These are phyloP conservation scores for Electrophaes corylata DNA, from an alignment of 2,888 invertebrate genomes.

Conservation along the genomic window DNA sequence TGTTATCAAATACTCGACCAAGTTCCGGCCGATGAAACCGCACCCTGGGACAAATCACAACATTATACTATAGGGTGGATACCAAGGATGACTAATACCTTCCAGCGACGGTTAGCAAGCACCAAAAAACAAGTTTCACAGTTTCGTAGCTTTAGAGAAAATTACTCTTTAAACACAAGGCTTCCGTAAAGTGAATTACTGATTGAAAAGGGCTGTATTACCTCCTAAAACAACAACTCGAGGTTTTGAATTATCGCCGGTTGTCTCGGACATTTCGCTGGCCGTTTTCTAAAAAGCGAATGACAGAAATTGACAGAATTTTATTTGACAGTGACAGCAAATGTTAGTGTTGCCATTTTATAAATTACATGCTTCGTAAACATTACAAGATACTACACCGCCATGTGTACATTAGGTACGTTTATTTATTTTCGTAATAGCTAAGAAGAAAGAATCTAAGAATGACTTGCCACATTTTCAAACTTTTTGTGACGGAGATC, in stretches of 20 bases:
- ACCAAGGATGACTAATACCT: constrained; percentile 72
- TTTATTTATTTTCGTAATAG: too few species aligned
- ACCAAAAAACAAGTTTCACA: constrained; percentile 46
- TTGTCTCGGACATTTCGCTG: constrained; percentile 73
- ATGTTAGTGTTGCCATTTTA: constrained; percentile 33
- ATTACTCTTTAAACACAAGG: background rate
- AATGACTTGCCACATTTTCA: too few species aligned
- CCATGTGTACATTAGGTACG: too few species aligned
- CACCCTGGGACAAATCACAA: constrained; percentile 87
- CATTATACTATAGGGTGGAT: constrained; percentile 42
- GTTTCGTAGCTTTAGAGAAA: background rate
- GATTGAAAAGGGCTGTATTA: constrained; percentile 46
- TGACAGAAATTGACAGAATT: too few species aligned
- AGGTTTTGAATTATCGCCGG: constrained; percentile 78
- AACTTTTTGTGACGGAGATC: too few species aligned
- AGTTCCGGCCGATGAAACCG: constrained; percentile 96
- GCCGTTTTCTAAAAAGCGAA: constrained; percentile 59
- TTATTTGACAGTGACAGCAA: constrained; percentile 26
- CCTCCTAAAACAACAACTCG: constrained; percentile 79
- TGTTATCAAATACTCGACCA: constrained; percentile 91
- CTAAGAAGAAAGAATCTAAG: too few species aligned
- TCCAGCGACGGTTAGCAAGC: constrained; percentile 65
- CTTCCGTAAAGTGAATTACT: constrained; percentile 4
- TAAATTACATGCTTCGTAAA: constrained; percentile 1
- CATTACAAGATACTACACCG: too few species aligned